Evolutionary conservation across 2,888 invertebrate genomes (phyloP).

Genomic region (Troilus luridus): DNA sequence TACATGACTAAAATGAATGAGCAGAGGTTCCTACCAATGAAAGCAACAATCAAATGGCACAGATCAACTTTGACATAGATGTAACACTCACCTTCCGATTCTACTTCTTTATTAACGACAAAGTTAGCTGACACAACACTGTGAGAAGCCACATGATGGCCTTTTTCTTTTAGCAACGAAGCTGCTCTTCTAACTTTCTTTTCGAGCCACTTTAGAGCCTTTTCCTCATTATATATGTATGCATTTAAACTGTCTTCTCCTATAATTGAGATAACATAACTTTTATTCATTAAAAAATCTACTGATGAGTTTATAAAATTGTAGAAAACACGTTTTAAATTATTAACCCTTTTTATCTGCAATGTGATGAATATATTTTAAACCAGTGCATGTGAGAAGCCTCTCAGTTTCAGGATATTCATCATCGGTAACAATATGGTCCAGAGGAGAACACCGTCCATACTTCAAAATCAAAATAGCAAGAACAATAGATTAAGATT

Average conservation of each 20-base stretch:
- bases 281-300: not conserved
- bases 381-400: constrained; percentile 72
- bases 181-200: constrained; percentile 79
- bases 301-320: not conserved
- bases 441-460: constrained; percentile 79
- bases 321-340: not conserved
- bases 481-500: not conserved
- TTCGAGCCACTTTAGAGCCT: constrained; percentile 81
- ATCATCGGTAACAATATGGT: constrained; percentile 79
- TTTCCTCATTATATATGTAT: constrained; percentile 87
- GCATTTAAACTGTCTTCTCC: constrained; percentile 81
- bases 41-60: not conserved
- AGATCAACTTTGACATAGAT: not conserved
- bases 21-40: not conserved
- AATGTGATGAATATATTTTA: constrained; percentile 75
- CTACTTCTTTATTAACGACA: constrained; percentile 76
- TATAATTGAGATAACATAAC: constrained; percentile 68
- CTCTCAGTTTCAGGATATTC: constrained; percentile 76
- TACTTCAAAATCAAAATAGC: constrained; percentile 67
- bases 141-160: constrained; percentile 79
- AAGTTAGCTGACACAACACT: constrained; percentile 85
- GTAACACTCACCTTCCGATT: constrained; percentile 70
- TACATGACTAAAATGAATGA: too few species aligned
- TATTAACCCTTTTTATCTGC: constrained; percentile 78
- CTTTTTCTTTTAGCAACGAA: constrained; percentile 76